Conservation (phyloP, 2,797 vertebrate genomes). For the Percopsis omiscomaycus region DNA sequence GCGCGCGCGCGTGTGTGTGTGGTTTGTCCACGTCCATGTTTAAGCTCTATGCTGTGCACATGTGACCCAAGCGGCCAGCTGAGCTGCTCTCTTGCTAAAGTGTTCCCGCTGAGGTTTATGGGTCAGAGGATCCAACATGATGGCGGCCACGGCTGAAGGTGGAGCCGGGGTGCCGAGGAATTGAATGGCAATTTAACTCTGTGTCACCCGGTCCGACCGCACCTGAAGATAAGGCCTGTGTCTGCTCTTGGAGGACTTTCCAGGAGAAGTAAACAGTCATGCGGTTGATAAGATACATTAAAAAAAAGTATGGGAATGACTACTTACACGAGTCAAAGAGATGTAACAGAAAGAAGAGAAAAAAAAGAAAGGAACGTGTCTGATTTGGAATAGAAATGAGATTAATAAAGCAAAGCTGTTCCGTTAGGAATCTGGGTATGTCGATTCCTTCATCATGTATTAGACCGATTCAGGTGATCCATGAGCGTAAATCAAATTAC, state of each 20-base stretch:
- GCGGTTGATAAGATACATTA: no score
- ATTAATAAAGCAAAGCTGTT: background rate
- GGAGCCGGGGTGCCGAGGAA: conserved; percentile 17
- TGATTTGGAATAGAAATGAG: background rate
- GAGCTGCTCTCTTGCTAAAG: conserved; percentile 5
- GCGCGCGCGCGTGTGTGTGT: background rate
- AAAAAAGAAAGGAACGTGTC: background rate
- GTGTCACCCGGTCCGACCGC: conserved; percentile 30
- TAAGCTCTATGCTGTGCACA: conserved; percentile 25
- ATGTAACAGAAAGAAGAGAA: background rate
- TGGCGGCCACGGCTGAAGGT: conserved; percentile 15
- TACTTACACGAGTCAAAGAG: background rate
- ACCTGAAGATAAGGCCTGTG: conserved; percentile 13
- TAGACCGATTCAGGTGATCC: background rate
- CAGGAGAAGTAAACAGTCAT: background rate
- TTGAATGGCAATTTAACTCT: conserved; percentile 40
- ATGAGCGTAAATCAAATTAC: background rate
- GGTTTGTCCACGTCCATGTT: background rate
- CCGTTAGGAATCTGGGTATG: background rate
- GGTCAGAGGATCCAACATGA: conserved; percentile 30
- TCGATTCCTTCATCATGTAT: background rate
- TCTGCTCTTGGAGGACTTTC: background rate
- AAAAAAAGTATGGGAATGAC: background rate
- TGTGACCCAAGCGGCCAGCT: conserved; percentile 11
- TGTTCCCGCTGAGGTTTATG: conserved; percentile 20